Base-by-base conservation (phyloP, 2,113 vertebrate genomes). In the Bolborhynchus lineola region DNA sequence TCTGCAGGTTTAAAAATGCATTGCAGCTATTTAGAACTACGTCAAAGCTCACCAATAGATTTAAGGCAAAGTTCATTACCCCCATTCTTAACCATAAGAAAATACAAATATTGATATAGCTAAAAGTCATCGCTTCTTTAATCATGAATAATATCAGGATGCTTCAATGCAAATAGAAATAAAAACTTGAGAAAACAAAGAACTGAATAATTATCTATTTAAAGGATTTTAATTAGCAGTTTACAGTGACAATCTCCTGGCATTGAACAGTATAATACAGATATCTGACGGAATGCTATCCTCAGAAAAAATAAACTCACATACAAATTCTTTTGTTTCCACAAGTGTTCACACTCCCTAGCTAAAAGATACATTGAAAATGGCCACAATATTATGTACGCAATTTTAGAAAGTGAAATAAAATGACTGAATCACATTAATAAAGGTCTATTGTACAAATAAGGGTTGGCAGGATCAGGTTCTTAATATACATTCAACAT, bases 1-100 rank as follows among this genome's bases (percentile, higher is more conserved):
- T 93, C 96, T 97, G 94, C 94, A 97, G 97, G 96, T 80, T 62
- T 14, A 24, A 17, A 75, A 49, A 85, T 17, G 92, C 90, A 92
- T 2, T 96, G 92, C 95, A 96, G 67, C 28, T 55, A 0, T 3
- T 20, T 0, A 29, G 71, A 41, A 82, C n/a, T 8, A 39, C 0
- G 2, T 16, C 72, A 60, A 42, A 84, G 23, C 77, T 29, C 29
- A n/a, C 67, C 82, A 37, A 13, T 5, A 19, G 39, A 49, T 46
- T 67, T 13, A 16, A 70, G 59, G 70, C 2, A 44, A 11, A 4
- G 20, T 24, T 64, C 31, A 41, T 62, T 49, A 6, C 24, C n/a
- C 33, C n/a, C 5, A 1, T 13, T 62, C 25, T 47, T 59, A 50
- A 25, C 16, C 28, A 20, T 39, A 46, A 18, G 6, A 28, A 50